Evolutionary conservation across 2,113 vertebrate genomes (phyloP).

Genomic region (Ammodytes dubius): DNA sequence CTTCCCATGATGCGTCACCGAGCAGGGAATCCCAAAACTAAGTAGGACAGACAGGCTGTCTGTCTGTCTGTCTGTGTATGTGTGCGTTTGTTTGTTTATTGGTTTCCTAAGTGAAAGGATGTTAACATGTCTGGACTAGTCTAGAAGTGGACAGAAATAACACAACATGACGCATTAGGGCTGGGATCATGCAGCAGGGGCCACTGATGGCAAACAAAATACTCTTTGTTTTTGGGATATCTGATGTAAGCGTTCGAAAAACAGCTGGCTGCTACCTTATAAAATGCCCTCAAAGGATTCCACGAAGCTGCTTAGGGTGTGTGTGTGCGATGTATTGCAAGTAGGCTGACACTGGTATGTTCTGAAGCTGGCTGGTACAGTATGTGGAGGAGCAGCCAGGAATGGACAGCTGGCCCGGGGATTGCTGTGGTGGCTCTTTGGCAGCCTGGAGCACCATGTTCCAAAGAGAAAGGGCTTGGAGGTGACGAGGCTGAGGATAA

Average conservation of each 20-base stretch:
- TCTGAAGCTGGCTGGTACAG: neutral
- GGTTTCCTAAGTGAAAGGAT: slow-evolving; percentile 53
- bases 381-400: slow-evolving; percentile 26
- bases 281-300: neutral
- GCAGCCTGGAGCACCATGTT: neutral
- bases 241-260: slow-evolving; percentile 22
- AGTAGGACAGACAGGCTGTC: slow-evolving; percentile 32
- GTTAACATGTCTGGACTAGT: slow-evolving; percentile 74
- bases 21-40: slow-evolving; percentile 71
- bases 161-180: slow-evolving; percentile 36
- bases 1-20: slow-evolving; percentile 61
- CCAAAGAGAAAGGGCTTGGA: slow-evolving; percentile 4
- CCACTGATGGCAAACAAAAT: slow-evolving; percentile 13
- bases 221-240: slow-evolving; percentile 24
- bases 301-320: neutral
- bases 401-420: slow-evolving; percentile 64
- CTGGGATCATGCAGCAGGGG: slow-evolving; percentile 6
- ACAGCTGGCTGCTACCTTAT: slow-evolving; percentile 25
- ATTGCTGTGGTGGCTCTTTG: slow-evolving; percentile 25
- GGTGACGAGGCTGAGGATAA: slow-evolving; percentile 23
- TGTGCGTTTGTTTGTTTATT: slow-evolving; percentile 56
- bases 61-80: slow-evolving; percentile 15
- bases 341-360: slow-evolving; percentile 7
- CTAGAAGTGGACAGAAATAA: slow-evolving; percentile 45
- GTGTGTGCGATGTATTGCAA: neutral